phyloP scores from a whole-genome alignment of 2,888 invertebrate species.

The Leptinotarsa tumamoca region DNA sequence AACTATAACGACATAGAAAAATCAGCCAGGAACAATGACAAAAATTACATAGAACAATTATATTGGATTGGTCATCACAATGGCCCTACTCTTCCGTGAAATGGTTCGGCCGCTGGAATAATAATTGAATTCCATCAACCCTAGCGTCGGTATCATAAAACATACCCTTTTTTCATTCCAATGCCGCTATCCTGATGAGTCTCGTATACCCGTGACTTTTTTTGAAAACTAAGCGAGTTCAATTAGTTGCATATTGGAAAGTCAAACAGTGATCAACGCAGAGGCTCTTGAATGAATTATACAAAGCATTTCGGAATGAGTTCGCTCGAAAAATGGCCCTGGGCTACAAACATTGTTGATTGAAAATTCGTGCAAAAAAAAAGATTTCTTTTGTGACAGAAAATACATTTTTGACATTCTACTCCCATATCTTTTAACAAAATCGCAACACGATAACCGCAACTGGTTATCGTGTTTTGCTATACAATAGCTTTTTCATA shows the following conservation, averaged over 20 bases:
- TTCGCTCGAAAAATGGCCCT: too few relatives aligned
- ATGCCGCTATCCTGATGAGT: neutral
- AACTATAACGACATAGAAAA: too few relatives aligned
- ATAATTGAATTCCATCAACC: conserved; percentile 3
- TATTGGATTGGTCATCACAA: neutral
- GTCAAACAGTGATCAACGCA: neutral
- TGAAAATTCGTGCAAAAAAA: neutral
- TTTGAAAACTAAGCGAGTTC: neutral
- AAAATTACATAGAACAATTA: neutral
- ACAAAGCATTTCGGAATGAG: too few relatives aligned
- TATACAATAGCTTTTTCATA: too few relatives aligned
- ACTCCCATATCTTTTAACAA: too few relatives aligned
- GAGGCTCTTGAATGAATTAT: neutral
- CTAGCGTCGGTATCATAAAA: neutral
- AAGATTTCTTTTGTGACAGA: too few relatives aligned
- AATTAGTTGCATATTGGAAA: neutral
- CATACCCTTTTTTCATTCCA: neutral
- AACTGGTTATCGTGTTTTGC: too few relatives aligned
- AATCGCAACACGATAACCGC: too few relatives aligned
- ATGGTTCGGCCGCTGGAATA: neutral
- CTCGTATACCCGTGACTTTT: neutral
- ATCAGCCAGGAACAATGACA: neutral
- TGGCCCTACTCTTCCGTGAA: neutral
- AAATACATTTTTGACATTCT: too few relatives aligned
- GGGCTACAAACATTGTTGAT: too few relatives aligned